Evolutionary conservation across 2,797 vertebrate species (phyloP), one percentile per base, ranked within the genome.

Genomic region (Sebastes vulpes): DNA sequence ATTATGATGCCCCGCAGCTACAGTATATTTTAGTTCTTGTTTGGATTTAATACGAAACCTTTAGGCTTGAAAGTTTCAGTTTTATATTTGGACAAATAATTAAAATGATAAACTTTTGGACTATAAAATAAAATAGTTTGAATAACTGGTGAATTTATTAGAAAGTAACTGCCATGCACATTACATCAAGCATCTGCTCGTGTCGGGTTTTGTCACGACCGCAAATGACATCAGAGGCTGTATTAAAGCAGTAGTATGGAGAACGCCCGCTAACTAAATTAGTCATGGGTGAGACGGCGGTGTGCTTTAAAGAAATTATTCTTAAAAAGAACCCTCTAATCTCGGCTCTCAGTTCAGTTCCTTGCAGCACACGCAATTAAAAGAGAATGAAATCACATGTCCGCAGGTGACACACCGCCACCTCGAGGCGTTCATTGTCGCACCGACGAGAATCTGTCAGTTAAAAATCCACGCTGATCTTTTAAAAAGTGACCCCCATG

Each of bases 401-500:
- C 79, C 69, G 29, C 4, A 48, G 54, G 54, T 88, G 83, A 84
- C 80, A 65, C 69, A 26, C 31, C 1, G 9, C 75, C 68, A 85
- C 84, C 74, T 77, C 72, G 1, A 73, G 58, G 75, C 70, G 48
- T 76, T 83, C 0, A 72, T 83, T 71, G 77, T 64, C 5, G 46
- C 3, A 5, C 58, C 0, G 57, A 58, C 16, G 23, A 65, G 65
- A 83, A 77, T 48, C 26, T 9, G 29, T 82, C 84, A 58, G 35
- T 79, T 80, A 64, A 16, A 82, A 85, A 86, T 81, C 78, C 31
- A 58, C 10, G 58, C 52, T 69, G 77, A 88, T 89, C 74, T 86
- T 87, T 80, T 77, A 60, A 86, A 89, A 76, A 82, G 57, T 81
- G 83, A 91, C 83, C 85, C 82, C 76, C n/a, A 0, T 79, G 75